Evolutionary conservation across 1,140 invertebrate species (phyloP), one percentile per base, ranked within the genome.

Genomic region (Plodia interpunctella): DNA sequence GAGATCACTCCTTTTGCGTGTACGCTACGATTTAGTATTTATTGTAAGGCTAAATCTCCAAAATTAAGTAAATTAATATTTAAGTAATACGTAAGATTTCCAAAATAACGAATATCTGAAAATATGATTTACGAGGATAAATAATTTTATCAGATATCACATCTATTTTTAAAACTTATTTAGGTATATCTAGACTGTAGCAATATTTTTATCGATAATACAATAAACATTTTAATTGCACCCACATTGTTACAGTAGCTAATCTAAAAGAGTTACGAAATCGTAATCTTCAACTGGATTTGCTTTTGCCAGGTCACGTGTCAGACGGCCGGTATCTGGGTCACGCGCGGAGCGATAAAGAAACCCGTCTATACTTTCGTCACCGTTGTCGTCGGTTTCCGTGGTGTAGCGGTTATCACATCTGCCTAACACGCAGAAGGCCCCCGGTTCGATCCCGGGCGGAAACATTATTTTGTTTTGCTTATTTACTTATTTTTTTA

Each of bases 321-420:
- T 10, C 38, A 6, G 10, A 2, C 13, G 1, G 13, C 1, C 13
- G 13, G n/a, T 44, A 15, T n/a, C 13, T 44, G 15, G 13, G 38
- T 44, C 38, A 44, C 38, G 38, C 3, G 21, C 21, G 2, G 2
- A 25, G 21, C 38, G 38, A 4, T 44, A n/a, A 44, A n/a, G 32
- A 44, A 44, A 44, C 1, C 1, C n/a, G 38, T 44, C 38, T n/a
- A 15, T 5, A 44, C 5, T 44, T 44, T 44, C 38, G 38, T 6
- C 38, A n/a, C 5, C 13, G 8, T n/a, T 15, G 15, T n/a, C n/a
- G 10, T 15, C 38, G n/a, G 61, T 63, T 64, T 64, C 62, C 62
- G 62, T 64, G 62, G 62, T 64, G 57, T 59, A 64, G 62, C 62
- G 62, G 62, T 64, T 64, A 64, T 64, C 62, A 64, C 62, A 64